Evolutionary conservation across 2,113 vertebrate species (phyloP).

Genomic region (Tylochromis polylepis): DNA sequence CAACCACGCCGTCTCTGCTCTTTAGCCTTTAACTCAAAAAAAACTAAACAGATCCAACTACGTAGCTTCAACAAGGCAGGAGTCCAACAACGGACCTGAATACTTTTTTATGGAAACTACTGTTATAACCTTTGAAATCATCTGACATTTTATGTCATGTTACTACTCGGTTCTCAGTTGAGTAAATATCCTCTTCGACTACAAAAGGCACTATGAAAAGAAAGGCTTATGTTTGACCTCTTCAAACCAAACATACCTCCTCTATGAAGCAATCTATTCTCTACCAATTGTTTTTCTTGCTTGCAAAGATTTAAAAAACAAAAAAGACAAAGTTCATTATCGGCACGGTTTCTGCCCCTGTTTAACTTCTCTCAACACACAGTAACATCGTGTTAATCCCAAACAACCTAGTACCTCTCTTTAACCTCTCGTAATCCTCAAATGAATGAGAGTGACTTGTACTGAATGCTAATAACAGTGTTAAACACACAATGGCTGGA

Average conservation of each 20-base stretch:
- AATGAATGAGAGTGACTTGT: conserved; percentile 12
- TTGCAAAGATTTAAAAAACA: conserved; percentile 15
- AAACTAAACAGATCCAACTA: neutral
- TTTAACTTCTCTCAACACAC: neutral
- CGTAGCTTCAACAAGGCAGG: conserved; percentile 22
- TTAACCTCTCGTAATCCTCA: conserved; percentile 15
- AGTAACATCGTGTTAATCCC: neutral
- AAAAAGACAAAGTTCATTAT: neutral
- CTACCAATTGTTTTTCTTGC: conserved; percentile 12
- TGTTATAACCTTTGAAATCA: neutral
- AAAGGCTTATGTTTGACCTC: conserved; percentile 61
- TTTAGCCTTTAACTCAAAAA: neutral
- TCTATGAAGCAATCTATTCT: neutral
- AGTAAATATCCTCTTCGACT: conserved; percentile 22
- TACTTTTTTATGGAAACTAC: neutral
- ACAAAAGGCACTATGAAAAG: conserved; percentile 74
- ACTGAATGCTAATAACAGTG: conserved; percentile 12
- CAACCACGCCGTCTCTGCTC: neutral
- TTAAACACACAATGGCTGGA: neutral
- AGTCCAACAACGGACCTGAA: neutral
- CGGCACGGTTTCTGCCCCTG: neutral
- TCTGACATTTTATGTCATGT: neutral
- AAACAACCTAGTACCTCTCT: neutral
- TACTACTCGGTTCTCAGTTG: conserved; percentile 22
- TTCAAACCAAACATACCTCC: conserved; percentile 26